Conservation (phyloP, 2,797 vertebrate species). For the Perodicticus potto region DNA sequence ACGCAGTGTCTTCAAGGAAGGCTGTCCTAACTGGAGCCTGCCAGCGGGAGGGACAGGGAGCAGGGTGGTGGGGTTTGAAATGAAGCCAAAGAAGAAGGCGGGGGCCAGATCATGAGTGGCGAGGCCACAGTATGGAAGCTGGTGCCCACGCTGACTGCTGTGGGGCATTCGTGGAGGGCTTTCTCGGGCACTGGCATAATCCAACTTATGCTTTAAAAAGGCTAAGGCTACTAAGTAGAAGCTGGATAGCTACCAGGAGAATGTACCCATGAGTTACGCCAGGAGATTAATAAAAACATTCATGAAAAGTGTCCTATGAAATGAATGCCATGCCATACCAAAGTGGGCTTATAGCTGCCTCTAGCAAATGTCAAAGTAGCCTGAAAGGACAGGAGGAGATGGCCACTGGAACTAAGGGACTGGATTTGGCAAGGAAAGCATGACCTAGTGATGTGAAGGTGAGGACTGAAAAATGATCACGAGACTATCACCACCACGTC, state of each 20-base stretch:
- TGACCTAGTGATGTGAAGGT: background rate
- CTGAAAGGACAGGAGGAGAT: background rate
- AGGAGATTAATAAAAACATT: background rate
- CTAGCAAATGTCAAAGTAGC: background rate
- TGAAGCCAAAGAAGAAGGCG: background rate
- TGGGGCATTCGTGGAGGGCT: background rate
- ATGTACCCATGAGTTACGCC: background rate
- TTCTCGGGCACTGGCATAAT: background rate
- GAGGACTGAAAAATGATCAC: background rate
- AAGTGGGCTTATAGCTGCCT: background rate
- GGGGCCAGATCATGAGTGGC: background rate
- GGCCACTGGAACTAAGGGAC: background rate
- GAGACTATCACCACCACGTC: background rate
- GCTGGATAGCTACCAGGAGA: background rate
- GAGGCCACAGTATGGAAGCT: background rate
- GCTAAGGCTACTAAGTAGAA: background rate
- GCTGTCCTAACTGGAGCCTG: background rate
- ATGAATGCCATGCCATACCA: background rate
- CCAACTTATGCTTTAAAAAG: background rate
- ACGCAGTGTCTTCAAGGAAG: background rate
- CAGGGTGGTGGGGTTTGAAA: background rate
- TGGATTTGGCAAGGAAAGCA: background rate
- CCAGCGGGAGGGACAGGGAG: accelerated
- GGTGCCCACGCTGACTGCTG: background rate
- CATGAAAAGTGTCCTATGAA: background rate